phyloP scores from a whole-genome alignment of 2,113 vertebrate genomes.

The Galemys pyrenaicus region DNA sequence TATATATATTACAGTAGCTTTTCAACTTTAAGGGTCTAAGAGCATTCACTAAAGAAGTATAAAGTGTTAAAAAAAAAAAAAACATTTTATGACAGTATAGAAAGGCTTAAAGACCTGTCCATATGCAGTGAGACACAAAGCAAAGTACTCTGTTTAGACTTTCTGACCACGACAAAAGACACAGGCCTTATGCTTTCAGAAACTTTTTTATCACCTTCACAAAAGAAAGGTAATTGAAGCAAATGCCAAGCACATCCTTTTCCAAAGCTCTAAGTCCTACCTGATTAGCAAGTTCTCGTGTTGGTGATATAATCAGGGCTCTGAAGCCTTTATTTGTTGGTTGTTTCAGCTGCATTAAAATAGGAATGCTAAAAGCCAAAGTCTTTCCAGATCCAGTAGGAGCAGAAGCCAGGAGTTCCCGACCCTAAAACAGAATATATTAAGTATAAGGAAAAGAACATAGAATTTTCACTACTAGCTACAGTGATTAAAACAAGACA shows the following conservation, averaged over 20 bases:
- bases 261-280: slow-evolving; percentile 79
- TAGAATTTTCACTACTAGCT: slow-evolving; percentile 1
- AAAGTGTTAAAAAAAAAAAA: not conserved
- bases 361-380: slow-evolving; percentile 94
- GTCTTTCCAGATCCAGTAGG: slow-evolving; percentile 98
- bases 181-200: not conserved
- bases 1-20: not conserved
- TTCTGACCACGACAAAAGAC: not conserved
- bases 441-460: slow-evolving; percentile 26
- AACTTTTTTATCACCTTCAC: not conserved
- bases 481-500: not conserved
- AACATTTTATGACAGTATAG: slow-evolving; percentile 23
- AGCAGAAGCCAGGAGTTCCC: slow-evolving; percentile 96
- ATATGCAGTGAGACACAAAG: not conserved
- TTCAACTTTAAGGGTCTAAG: slow-evolving; percentile 13
- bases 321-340: slow-evolving; percentile 95
- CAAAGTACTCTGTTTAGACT: not conserved
- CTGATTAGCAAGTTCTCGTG: slow-evolving; percentile 96
- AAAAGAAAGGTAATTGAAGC: not conserved
- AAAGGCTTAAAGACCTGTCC: not conserved
- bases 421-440: slow-evolving; percentile 83
- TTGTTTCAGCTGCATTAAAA: slow-evolving; percentile 92
- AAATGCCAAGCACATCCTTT: not conserved
- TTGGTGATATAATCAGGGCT: slow-evolving; percentile 94
- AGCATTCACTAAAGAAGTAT: slow-evolving; percentile 13